phyloP scores from a whole-genome alignment of 2,888 invertebrate genomes.

The Agrochola lychnidis region DNA sequence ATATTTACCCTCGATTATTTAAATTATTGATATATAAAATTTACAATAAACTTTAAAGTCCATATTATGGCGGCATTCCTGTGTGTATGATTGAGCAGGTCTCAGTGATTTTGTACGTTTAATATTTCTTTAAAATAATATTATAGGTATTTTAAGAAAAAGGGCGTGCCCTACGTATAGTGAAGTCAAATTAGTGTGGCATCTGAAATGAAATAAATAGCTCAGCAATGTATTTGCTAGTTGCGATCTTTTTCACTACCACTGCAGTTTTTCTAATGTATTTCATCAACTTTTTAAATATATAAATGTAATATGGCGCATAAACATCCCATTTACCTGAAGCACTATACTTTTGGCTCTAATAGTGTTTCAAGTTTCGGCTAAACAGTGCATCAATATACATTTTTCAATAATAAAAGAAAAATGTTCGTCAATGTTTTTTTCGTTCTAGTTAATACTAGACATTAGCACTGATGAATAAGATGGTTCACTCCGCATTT shows the following conservation, averaged over 20 bases:
- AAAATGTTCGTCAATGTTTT: conserved; percentile 13
- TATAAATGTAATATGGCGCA: conserved; percentile 43
- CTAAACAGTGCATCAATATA: conserved; percentile 54
- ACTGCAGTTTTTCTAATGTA: conserved; percentile 49
- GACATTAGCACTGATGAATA: too few species aligned
- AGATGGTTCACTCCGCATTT: too few species aligned
- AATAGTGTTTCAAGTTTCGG: conserved; percentile 58
- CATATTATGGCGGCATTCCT: conserved; percentile 71
- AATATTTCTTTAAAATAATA: conserved; percentile 52
- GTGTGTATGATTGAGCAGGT: conserved; percentile 73
- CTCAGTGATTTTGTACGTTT: conserved; percentile 67
- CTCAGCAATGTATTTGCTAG: conserved; percentile 12
- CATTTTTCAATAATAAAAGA: conserved; percentile 7
- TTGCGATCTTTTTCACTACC: conserved; percentile 40
- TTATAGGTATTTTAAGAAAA: conserved; percentile 40
- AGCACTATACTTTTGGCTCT: conserved; percentile 47
- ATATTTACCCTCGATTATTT: conserved; percentile 50
- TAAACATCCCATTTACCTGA: conserved; percentile 36
- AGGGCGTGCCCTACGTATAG: conserved; percentile 27
- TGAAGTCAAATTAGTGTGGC: conserved; percentile 13
- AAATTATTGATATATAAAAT: conserved; percentile 52
- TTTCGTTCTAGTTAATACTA: conserved; percentile 34
- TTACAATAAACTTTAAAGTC: conserved; percentile 44
- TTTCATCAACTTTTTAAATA: conserved; percentile 38
- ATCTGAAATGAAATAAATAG: conserved; percentile 25